Evolutionary conservation across 1,140 invertebrate species (phyloP), one percentile per base, ranked within the genome.

Genomic region (Diachasmimorpha longicaudata): DNA sequence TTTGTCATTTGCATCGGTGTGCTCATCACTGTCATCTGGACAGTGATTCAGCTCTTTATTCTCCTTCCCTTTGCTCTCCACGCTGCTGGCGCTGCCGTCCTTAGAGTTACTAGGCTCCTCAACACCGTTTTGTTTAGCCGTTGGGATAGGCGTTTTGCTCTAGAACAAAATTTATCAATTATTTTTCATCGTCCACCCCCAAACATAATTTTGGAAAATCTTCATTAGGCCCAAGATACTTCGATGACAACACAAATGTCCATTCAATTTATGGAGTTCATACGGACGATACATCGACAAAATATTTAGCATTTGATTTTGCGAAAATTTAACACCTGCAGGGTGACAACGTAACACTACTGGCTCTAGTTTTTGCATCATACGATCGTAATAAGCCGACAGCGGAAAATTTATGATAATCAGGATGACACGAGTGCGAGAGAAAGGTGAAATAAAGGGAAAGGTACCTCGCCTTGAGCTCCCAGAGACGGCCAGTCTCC

Each of bases 401-500:
- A 75, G 19, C 14, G 13, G 48, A 14, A 70, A 37, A 48, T 11
- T 71, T 37, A 44, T 36, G 13, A 72, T 70, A 73, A 19, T 42
- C 39, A 8, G 44, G n/a, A 75, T 66, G 23, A 63, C 8, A 25
- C 21, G 37, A 31, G 70, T 72, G 11, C n/a, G 52, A 8, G 23
- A 48, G 46, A 55, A 58, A 55, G 42, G 69, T 37, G 48, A 23
- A 8, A 36, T n/a, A 70, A 70, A 46, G 21, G 14, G 23, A 16
- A 76, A 74, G 11, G 70, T 70, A 89, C 88, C 83, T 88, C 85
- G 84, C 86, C 86, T 86, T 91, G 85, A 80, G 89, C 91, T 79
- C 93, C 93, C 68, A 96, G 89, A 77, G 94, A 92, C 74, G 95
- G 94, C 95, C 95, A 96, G 86, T 95, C 93, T 75, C 91, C 92